These are phyloP conservation scores for Pedetes capensis DNA, from an alignment of 2,113 vertebrate species.

Conservation along the genomic window DNA sequence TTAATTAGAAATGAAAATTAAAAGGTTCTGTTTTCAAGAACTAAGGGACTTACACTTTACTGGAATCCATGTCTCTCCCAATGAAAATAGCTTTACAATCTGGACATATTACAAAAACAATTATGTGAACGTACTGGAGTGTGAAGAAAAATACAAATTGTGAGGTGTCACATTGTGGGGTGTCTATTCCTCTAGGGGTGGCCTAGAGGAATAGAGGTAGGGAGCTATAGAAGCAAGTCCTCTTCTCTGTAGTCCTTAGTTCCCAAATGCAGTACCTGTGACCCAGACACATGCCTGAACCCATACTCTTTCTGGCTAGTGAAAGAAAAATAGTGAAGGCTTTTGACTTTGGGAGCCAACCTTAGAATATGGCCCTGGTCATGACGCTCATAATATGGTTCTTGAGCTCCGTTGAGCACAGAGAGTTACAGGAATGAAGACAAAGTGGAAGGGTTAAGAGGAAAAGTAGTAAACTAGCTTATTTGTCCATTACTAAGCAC, in stretches of 20 bases:
- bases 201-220: not conserved
- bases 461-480: not conserved
- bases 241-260: not conserved
- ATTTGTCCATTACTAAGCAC: not conserved
- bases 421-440: not conserved
- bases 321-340: not conserved
- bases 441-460: not conserved
- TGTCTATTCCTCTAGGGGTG: not conserved
- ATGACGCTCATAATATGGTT: not conserved
- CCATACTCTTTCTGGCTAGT: not conserved
- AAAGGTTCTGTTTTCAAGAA: not conserved
- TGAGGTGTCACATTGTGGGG: too few relatives aligned
- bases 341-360: not conserved
- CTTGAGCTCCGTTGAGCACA: not conserved
- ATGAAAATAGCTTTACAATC: not conserved
- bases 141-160: not conserved
- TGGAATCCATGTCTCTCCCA: not conserved
- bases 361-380: not conserved
- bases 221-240: rapidly evolving
- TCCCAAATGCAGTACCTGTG: not conserved
- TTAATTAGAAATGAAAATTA: not conserved
- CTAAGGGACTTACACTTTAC: not conserved
- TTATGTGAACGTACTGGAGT: not conserved
- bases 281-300: not conserved
- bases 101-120: not conserved